Evolutionary conservation across 2,797 vertebrate species (phyloP), one percentile per base, ranked within the genome.

Genomic region (Lutjanus campechanus): DNA sequence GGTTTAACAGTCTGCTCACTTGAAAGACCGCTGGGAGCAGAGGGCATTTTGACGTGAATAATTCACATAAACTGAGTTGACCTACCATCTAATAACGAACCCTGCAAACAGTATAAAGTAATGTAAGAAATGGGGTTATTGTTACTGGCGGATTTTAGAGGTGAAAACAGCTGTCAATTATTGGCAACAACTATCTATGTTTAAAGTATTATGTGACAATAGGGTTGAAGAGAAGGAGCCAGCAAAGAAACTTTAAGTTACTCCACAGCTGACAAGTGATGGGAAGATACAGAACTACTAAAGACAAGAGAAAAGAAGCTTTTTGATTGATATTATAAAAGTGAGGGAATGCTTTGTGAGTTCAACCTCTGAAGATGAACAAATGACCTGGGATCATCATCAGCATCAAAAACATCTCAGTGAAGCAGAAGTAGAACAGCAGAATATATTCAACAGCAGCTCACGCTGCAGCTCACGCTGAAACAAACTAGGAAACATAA

Each of bases 301-400:
- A 41, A 11, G 19, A 20, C 13, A n/a, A 67, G 29, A 62, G 47
- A 69, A 65, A 68, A 67, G 17, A 4, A 50, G 10, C 8, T 65
- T 22, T 53, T 55, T 55, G 49, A 73, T 13, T 17, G 44, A 40
- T 43, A 43, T 25, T 44, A 76, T 65, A 53, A 77, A 72, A 76
- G 53, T 4, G 6, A 62, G 7, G 43, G 13, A 29, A 51, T n/a
- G 22, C 49, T 54, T 72, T 74, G 16, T n/a, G 20, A 62, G 51
- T 36, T 43, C 8, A 20, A 13, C 29, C 62, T 36, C 43, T 71
- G 61, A 65, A 55, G 20, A 68, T 59, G 49, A 66, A 25, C 49
- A 12, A 15, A 19, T 51, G 40, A 72, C 54, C 8, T 36, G 29
- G 29, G 29, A 41, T 51, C 2, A 43, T 10, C 50, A 40, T 51